phyloP scores from a whole-genome alignment of 2,888 invertebrate species.

The Drosophila neotestacea region DNA sequence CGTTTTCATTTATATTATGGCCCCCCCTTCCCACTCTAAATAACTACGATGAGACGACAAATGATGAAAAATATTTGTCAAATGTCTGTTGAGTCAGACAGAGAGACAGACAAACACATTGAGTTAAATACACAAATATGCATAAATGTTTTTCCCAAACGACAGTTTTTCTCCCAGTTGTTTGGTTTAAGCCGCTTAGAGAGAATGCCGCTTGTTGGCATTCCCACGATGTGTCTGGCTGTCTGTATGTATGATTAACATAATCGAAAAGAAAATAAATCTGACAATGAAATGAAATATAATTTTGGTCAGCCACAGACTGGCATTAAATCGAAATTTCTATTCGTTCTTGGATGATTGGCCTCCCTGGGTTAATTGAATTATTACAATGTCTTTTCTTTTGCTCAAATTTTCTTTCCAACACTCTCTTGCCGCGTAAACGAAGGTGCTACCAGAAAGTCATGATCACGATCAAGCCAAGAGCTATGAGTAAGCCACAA shows the following conservation, averaged over 20 bases:
- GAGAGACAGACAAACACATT: slow-evolving; percentile 12
- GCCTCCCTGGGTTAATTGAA: slow-evolving; percentile 31
- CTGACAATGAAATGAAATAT: slow-evolving; percentile 23
- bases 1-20: slow-evolving; percentile 1
- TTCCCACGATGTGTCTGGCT: slow-evolving; percentile 48
- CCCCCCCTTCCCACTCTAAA: slow-evolving; percentile 6
- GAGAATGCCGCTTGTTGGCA: slow-evolving; percentile 24
- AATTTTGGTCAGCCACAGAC: slow-evolving; percentile 43
- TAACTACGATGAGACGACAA: slow-evolving; percentile 35
- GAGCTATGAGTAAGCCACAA: slow-evolving; percentile 52
- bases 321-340: slow-evolving; percentile 20
- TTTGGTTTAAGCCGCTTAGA: slow-evolving; percentile 42
- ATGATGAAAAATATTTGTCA: slow-evolving; percentile 42
- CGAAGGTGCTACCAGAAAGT: slow-evolving; percentile 12
- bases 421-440: slow-evolving; percentile 8
- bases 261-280: slow-evolving; percentile 47
- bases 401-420: not conserved
- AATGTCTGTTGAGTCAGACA: not conserved
- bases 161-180: slow-evolving; percentile 9
- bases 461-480: slow-evolving; percentile 30
- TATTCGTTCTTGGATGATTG: not conserved
- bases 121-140: slow-evolving; percentile 26
- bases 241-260: slow-evolving; percentile 41
- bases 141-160: slow-evolving; percentile 6
- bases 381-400: slow-evolving; percentile 23